These are phyloP conservation scores for Salvelinus namaycush DNA, from an alignment of 2,113 vertebrate genomes.

Conservation along the genomic window DNA sequence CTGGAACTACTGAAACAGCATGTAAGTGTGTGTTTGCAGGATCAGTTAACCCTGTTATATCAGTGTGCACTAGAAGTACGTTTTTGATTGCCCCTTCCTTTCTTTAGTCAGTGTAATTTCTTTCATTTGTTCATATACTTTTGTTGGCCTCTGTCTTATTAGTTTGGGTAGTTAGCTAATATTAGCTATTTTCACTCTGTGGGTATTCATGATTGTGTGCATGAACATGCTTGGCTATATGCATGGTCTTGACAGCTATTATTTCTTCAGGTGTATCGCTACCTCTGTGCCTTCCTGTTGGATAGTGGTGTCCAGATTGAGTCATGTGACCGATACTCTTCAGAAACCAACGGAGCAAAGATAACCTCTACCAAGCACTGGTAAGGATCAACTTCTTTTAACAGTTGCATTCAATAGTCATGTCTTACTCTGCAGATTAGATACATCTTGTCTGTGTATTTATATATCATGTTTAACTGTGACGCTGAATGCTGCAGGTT, in stretches of 20 bases:
- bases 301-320: constrained; percentile 87
- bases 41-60: not conserved
- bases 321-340: constrained; percentile 86
- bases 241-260: not conserved
- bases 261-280: constrained; percentile 80
- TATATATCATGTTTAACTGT: not conserved
- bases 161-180: not conserved
- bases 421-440: not conserved
- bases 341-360: constrained; percentile 91
- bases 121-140: not conserved
- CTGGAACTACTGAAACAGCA: constrained; percentile 86
- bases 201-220: not conserved
- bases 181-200: too few species aligned
- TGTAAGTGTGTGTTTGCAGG: constrained; percentile 53
- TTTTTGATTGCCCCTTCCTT: not conserved
- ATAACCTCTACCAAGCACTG: constrained; percentile 86
- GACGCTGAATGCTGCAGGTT: constrained; percentile 70
- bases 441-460: not conserved
- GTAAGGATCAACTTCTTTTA: constrained; percentile 64
- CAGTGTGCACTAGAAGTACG: not conserved
- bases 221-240: not conserved
- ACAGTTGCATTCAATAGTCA: not conserved
- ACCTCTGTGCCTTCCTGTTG: constrained; percentile 86
- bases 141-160: not conserved
- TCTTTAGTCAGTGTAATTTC: not conserved